Evolutionary conservation across 1,140 invertebrate species (phyloP), one percentile per base, ranked within the genome.

Genomic region (Cydia amplana): DNA sequence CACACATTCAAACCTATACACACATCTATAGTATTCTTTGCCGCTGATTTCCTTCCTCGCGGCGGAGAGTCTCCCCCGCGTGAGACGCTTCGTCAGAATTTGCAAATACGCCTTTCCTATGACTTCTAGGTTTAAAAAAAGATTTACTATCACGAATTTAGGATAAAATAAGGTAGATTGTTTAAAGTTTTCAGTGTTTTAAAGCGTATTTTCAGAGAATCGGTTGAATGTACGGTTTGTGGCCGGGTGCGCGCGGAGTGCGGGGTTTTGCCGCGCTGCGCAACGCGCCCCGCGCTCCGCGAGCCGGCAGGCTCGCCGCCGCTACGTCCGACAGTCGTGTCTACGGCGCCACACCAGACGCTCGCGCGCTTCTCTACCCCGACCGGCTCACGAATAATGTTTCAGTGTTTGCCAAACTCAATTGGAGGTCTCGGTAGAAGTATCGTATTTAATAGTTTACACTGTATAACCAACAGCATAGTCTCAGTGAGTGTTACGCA

Each of bases 371-470:
- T 91, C 88, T 88, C 84, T 87, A 87, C 87, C 49, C 85, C 90
- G 87, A 85, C 89, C 90, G 90, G 90, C 89, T 89, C 85, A 85
- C 89, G 89, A 93, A 93, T 91, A 93, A 93, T 93, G 91, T 92
- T 92, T 92, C 90, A 90, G 91, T 93, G 90, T 90, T 91, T 93
- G 87, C 89, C 90, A 87, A 91, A 91, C 89, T 93, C 91, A 90
- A 91, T 90, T 85, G 88, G 91, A 90, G 89, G 90, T 92, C 87
- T 89, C 87, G 91, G 91, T 88, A 91, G 91, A 91, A 91, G 91
- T 91, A 91, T 85, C 86, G 85, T 91, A 87, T 90, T 90, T 88
- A 91, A 80, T 83, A 85, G 90, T 91, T 90, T 91, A 90, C 90
- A 89, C 87, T 89, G 88, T 90, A 87, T 87, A 90, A 88, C 88